phyloP scores from a whole-genome alignment of 2,797 vertebrate genomes.

The Aythya fuligula region DNA sequence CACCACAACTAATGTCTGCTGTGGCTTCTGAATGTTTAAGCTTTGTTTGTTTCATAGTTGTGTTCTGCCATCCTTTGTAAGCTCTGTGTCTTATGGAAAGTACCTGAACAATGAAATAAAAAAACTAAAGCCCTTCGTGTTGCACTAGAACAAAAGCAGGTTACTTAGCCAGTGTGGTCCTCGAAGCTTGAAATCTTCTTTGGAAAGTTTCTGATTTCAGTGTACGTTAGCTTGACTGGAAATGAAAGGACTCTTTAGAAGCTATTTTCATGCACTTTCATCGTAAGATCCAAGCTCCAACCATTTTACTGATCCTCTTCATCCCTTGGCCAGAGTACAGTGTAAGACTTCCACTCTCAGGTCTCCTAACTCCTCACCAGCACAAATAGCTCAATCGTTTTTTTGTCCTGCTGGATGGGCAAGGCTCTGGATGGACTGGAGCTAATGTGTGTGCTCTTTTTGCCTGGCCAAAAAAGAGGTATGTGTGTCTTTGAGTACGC shows the following conservation, averaged over 20 bases:
- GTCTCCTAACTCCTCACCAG: conserved; percentile 10
- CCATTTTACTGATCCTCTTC: conserved; percentile 1
- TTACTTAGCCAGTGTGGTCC: not conserved
- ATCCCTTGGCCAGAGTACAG: conserved; percentile 23
- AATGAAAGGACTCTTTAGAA: not conserved
- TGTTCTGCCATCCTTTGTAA: not conserved
- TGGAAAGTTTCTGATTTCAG: not conserved
- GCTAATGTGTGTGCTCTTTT: conserved; percentile 19
- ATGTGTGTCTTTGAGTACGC: conserved; percentile 16
- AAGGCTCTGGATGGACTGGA: conserved; percentile 39
- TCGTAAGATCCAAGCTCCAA: not conserved
- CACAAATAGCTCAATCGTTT: conserved; percentile 2
- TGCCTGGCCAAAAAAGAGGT: conserved; percentile 24
- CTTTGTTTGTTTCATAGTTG: not conserved
- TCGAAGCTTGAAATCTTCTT: not conserved
- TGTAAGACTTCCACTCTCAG: conserved; percentile 24
- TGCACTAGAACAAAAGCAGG: not conserved
- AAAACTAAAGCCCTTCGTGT: not conserved
- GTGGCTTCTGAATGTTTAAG: not conserved
- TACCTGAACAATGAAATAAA: not conserved
- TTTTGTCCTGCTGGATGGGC: conserved; percentile 33
- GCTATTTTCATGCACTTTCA: not conserved
- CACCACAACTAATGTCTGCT: not conserved
- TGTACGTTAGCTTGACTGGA: not conserved
- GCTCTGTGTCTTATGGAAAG: not conserved